Percentiles rank a stretch among this genome's conserved stretches.
These are phyloP conservation scores for Polietes domitor DNA, from an alignment of 2,888 invertebrate genomes.

Conservation along the genomic window DNA sequence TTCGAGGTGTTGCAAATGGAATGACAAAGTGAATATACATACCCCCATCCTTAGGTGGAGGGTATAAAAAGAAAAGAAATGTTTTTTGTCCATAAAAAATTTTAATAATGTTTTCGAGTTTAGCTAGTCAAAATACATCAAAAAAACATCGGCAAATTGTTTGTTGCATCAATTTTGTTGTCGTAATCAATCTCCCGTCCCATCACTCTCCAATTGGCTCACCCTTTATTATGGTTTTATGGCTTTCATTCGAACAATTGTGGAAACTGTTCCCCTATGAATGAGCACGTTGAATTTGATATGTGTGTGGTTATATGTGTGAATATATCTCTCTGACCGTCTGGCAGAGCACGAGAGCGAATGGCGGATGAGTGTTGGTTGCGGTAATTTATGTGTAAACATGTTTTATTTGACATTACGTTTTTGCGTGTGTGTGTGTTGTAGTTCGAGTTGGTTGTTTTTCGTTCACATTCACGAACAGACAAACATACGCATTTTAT, in stretches of 20 bases:
- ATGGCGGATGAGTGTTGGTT: slow-evolving; percentile 3
- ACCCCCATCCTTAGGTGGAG: too few species aligned
- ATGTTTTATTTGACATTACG: slow-evolving; percentile 74
- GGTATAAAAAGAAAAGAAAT: too few species aligned
- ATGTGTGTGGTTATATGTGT: background rate
- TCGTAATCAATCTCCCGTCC: too few species aligned
- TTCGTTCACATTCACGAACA: background rate
- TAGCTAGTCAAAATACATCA: too few species aligned
- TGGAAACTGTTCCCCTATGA: background rate
- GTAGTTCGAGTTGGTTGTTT: background rate
- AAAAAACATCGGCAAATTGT: too few species aligned
- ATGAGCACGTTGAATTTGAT: background rate
- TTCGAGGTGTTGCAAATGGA: too few species aligned
- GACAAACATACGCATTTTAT: background rate
- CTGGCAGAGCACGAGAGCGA: background rate
- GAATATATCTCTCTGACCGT: background rate
- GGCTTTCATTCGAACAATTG: background rate
- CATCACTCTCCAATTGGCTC: background rate
- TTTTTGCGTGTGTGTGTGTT: background rate
- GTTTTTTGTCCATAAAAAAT: too few species aligned
- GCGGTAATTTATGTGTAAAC: slow-evolving; percentile 72
- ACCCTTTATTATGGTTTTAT: background rate
- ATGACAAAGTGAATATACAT: too few species aligned
- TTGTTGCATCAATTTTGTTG: too few species aligned
- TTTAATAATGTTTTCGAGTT: too few species aligned